Base-by-base conservation (phyloP, 2,113 vertebrate genomes). In the Bos javanicus region DNA sequence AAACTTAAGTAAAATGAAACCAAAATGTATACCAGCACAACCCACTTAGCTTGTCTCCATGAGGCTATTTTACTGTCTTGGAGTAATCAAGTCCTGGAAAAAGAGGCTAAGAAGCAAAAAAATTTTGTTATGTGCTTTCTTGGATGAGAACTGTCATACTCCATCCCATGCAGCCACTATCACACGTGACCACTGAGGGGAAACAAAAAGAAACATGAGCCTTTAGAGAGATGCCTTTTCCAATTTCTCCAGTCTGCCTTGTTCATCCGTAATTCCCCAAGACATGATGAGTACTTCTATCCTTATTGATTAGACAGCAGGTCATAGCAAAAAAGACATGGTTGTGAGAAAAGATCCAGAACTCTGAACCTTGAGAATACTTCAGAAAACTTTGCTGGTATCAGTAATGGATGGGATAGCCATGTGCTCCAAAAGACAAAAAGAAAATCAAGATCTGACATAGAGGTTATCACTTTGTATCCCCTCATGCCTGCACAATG, bases 1-100 rank as follows among this genome's bases (percentile, higher is more conserved):
- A 96, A 97, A 97, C 50, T 81, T n/a, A 17, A 39, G 59, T 80
- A 95, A 95, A 97, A 97, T 78, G 90, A 93, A 98, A 82, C 74
- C 92, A 95, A 95, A 96, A 56, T 81, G 60, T 76, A 56, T 33
- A 91, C 54, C 46, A 87, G 62, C 81, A 97, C 62, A 93, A 87
- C 30, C 71, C 57, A 50, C 52, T 95, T 96, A 86, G 64, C 43
- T 67, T 94, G 67, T 88, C 91, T 90, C 54, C 82, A 59, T 4
- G 14, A 94, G 81, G 60, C 17, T 43, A 33, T 90, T 94, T 46
- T 57, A 90, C 56, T 74, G 26, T 76, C 71, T 57, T 46, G 30
- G 54, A 78, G 26, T 21, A n/a, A 59, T 56, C 62, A 87, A 26
- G 33, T 87, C 89, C 71, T 59, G 11, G 48, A 64, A 88, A 59